Evolutionary conservation across 2,113 vertebrate genomes (phyloP), one percentile per base, ranked within the genome.

Genomic region (Ammodytes marinus): DNA sequence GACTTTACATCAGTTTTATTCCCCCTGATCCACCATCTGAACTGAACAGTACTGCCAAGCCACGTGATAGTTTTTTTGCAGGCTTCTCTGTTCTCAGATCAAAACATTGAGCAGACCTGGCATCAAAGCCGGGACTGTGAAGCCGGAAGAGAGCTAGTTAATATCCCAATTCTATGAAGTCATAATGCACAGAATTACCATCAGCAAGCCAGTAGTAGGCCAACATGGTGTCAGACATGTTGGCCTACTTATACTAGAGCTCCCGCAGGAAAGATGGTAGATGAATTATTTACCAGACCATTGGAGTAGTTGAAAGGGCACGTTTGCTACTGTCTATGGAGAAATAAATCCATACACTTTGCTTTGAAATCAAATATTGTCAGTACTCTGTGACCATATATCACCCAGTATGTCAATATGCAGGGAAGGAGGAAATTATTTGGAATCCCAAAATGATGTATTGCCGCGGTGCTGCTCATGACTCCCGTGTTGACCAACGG

Each of bases 231-330:
- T 79, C 86, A 91, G 86, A 90, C 90, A 88, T 82, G 87, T 82
- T 91, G 90, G 74, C 90, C 91, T 91, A 92, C 82, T 88, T 91
- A 52, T 57, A 17, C 74, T 63, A 0, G 11, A 54, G 70, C 77
- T 82, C 76, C 75, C 39, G 12, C 71, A 74, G 58, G 72, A 84
- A 49, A 75, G 52, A 80, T 15, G 6, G 17, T 42, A 17, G 82
- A 90, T 93, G 75, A 86, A 88, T 92, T 66, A 93, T 92, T 85
- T 73, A 88, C 53, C 52, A 70, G 76, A 64, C 74, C 74, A 47
- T 66, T 85, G 40, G 74, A 87, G 71, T 81, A 68, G 72, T 75
- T 71, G 45, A 81, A 79, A 87, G 77, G 63, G 52, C 66, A 69
- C 2, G 11, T 77, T 66, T 68, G 80, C 70, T 78, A 50, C 57